Base-by-base conservation (phyloP, 2,797 vertebrate species). In the Acrossocheilus fasciatus region DNA sequence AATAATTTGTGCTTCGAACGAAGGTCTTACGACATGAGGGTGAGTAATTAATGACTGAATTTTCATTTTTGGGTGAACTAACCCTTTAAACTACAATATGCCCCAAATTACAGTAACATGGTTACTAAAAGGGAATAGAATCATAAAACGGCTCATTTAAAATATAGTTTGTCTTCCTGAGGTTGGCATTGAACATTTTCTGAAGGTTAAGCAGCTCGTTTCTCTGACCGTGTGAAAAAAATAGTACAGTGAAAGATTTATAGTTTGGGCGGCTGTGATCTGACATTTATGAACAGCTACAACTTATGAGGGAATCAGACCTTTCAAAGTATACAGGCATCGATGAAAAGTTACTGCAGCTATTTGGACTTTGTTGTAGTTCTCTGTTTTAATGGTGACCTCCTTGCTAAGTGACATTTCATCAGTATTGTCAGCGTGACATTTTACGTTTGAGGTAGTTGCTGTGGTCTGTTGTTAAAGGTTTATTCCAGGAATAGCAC, bases 361-460 rank as follows among this genome's bases (percentile, higher is more conserved):
- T 52, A 52, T 66, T 83, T 26, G 23, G 72, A 39, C 64, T 36
- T 34, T 17, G 18, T 66, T 34, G 2, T 36, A 39, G 41, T 75
- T 84, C 30, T 20, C 39, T 26, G 23, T 66, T 26, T 80, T 81
- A 66, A 66, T 47, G 43, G 8, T 43, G 76, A 79, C 54, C 41
- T 47, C 52, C 34, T n/a, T 54, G 45, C 7, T 41, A 73, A 66
- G 30, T 66, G 20, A 39, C 45, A 66, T 76, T 75, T 76, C n/a
- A 41, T 68, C 73, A 30, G 18, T n/a, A 64, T 43, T 64, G n/a
- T 62, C 52, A 83, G 6, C 9, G 2, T 72, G 52, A 59, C 39
- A 73, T 45, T 82, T 72, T 73, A 36, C 2, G 1, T 69, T 84
- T 84, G 23, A 52, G 73, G 43, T 52, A 76, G 57, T 66, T 76